These are phyloP conservation scores for Phymanthus crucifer DNA, from an alignment of 92 coral and sea anemone species.

Conservation along the genomic window DNA sequence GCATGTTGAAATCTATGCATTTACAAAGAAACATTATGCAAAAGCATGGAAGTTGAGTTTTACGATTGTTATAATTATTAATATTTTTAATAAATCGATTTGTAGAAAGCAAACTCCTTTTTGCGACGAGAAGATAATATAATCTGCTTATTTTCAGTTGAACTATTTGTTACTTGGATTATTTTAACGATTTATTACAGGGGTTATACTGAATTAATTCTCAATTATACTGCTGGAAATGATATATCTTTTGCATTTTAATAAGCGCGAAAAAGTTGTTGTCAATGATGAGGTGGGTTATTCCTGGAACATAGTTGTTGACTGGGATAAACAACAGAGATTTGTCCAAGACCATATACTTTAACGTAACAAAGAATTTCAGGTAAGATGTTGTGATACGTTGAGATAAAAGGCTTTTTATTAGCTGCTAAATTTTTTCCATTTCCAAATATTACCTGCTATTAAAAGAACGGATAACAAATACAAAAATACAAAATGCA, in stretches of 20 bases:
- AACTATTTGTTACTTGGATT: neutral
- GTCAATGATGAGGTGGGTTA: too few relatives aligned
- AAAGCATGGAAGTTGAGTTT: too few relatives aligned
- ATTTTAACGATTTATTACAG: neutral
- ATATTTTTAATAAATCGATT: too few relatives aligned
- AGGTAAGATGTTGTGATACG: conserved; percentile 7
- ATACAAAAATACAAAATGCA: neutral
- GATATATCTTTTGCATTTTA: neutral
- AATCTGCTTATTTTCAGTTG: neutral
- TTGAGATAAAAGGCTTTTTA: conserved; percentile 5
- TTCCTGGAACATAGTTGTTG: neutral
- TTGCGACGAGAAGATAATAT: neutral
- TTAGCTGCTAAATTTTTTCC: neutral
- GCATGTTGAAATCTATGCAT: too few relatives aligned
- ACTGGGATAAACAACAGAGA: neutral
- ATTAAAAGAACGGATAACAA: neutral
- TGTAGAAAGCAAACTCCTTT: too few relatives aligned
- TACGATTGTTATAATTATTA: too few relatives aligned
- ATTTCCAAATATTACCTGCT: neutral
- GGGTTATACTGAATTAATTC: too few relatives aligned
- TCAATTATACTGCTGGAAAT: neutral
- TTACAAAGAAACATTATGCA: too few relatives aligned
- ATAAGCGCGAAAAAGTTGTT: neutral
- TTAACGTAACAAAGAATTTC: conserved; percentile 14
- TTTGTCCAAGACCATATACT: conserved; percentile 15